Conservation (phyloP, 2,888 invertebrate species). For the Drosophila peninsularis region DNA sequence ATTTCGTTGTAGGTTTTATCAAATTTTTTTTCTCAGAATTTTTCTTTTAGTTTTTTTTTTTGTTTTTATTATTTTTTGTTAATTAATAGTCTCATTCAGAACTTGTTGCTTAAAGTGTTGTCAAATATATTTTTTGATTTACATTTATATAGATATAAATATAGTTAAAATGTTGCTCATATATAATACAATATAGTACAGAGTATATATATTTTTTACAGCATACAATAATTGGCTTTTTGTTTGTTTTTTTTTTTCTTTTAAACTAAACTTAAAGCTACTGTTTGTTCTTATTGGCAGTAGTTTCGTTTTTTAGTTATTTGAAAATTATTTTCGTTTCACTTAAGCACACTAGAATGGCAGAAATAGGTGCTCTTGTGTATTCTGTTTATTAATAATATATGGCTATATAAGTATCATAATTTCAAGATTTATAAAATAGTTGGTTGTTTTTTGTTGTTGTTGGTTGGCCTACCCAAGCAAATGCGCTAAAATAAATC, state of each 20-base stretch:
- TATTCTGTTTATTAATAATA: slow-evolving; percentile 51
- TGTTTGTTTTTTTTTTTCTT: neutral
- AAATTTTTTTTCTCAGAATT: slow-evolving; percentile 10
- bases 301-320: slow-evolving; percentile 62
- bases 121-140: slow-evolving; percentile 79
- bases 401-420: slow-evolving; percentile 13
- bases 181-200: slow-evolving; percentile 63
- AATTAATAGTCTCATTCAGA: slow-evolving; percentile 85
- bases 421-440: slow-evolving; percentile 15
- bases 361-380: slow-evolving; percentile 79
- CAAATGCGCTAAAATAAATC: slow-evolving; percentile 69
- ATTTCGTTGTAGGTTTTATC: slow-evolving; percentile 49
- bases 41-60: slow-evolving; percentile 30
- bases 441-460: slow-evolving; percentile 27
- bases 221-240: slow-evolving; percentile 15
- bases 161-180: slow-evolving; percentile 29
- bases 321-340: slow-evolving; percentile 19
- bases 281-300: slow-evolving; percentile 85
- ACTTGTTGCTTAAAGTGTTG: slow-evolving; percentile 82
- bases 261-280: slow-evolving; percentile 79
- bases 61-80: slow-evolving; percentile 32
- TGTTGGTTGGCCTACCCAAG: slow-evolving; percentile 78
- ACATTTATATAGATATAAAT: slow-evolving; percentile 30
- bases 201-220: slow-evolving; percentile 10
- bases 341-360: slow-evolving; percentile 42